Evolutionary conservation across 2,888 invertebrate genomes (phyloP).

Genomic region (Acronicta psi): DNA sequence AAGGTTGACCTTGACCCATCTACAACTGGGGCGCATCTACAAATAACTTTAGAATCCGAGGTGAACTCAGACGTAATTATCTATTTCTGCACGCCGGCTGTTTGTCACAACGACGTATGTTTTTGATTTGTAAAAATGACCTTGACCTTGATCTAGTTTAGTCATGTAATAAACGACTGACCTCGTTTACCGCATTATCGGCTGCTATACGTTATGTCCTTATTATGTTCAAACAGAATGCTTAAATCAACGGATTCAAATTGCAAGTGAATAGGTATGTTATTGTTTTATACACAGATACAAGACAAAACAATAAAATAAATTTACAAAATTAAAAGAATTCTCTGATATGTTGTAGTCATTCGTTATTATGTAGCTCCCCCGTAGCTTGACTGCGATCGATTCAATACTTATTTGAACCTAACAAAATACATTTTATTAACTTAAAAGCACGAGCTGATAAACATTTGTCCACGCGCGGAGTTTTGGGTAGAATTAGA

Average conservation of each 20-base stretch:
- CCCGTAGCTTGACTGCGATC: too few relatives aligned
- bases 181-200: slow-evolving; percentile 87
- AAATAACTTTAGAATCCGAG: slow-evolving; percentile 82
- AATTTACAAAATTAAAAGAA: too few relatives aligned
- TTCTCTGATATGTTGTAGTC: too few relatives aligned
- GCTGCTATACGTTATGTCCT: slow-evolving; percentile 74
- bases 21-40: slow-evolving; percentile 79
- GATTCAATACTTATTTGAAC: too few relatives aligned
- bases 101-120: slow-evolving; percentile 81
- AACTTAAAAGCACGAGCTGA: too few relatives aligned
- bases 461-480: too few relatives aligned
- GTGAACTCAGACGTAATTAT: slow-evolving; percentile 76
- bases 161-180: slow-evolving; percentile 84
- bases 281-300: not conserved
- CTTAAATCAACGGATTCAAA: slow-evolving; percentile 51
- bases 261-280: slow-evolving; percentile 26
- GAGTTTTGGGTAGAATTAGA: too few relatives aligned
- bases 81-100: slow-evolving; percentile 80
- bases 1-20: slow-evolving; percentile 86
- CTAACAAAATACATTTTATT: too few relatives aligned
- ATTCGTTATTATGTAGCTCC: too few relatives aligned
- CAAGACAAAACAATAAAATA: too few relatives aligned
- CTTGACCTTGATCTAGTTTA: slow-evolving; percentile 89
- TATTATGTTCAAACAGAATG: slow-evolving; percentile 78
- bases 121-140: slow-evolving; percentile 88